Conservation (phyloP, 2,888 invertebrate species). For the Deilephila elpenor region DNA sequence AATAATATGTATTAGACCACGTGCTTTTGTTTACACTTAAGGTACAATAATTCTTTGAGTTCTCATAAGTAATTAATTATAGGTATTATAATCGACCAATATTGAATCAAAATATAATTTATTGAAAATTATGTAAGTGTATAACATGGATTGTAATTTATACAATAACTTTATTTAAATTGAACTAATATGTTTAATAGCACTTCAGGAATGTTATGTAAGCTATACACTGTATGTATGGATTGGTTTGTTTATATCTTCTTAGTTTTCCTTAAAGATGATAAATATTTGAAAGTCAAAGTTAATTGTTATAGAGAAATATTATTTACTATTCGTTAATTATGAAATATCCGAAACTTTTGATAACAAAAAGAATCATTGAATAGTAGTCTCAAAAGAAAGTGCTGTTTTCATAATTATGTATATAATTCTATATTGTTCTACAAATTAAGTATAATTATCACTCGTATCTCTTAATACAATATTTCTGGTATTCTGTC, state of each 20-base stretch:
- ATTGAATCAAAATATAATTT: not conserved
- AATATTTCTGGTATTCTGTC: slow-evolving; percentile 53
- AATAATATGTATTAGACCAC: not conserved
- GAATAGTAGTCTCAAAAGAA: not conserved
- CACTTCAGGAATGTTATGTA: no score
- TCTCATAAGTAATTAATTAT: not conserved
- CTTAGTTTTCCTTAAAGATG: no score
- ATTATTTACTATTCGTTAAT: no score
- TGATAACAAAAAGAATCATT: no score
- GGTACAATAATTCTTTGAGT: not conserved
- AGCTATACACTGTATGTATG: no score
- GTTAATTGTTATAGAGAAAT: no score
- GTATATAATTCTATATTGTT: slow-evolving; percentile 18
- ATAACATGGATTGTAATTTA: not conserved
- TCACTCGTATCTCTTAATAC: not conserved
- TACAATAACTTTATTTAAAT: not conserved
- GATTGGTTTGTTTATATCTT: no score
- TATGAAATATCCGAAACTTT: no score
- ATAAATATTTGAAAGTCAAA: no score
- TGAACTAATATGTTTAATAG: not conserved
- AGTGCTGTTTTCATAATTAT: not conserved
- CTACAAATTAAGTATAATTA: slow-evolving; percentile 18
- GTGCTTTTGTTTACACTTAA: slow-evolving; percentile 4
- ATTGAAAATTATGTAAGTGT: not conserved
- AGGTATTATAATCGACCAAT: not conserved